Evolutionary conservation across 2,888 invertebrate genomes (phyloP), one percentile per base, ranked within the genome.

Genomic region (Sisyra terminalis): DNA sequence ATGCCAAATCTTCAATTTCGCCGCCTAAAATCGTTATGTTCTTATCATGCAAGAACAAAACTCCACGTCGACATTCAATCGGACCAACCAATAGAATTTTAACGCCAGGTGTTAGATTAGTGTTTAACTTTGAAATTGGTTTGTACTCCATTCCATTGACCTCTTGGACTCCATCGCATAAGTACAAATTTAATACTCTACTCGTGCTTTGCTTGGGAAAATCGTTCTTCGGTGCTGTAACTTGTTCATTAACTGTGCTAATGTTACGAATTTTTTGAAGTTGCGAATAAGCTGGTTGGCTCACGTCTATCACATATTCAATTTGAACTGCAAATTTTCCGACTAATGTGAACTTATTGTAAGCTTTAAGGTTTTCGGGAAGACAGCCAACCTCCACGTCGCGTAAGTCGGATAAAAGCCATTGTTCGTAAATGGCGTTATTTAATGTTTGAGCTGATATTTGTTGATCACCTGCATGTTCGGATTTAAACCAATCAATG

Each of bases 151-250:
- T 75, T 0, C 71, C 86, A 43, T 68, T 64, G 30, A 86, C 57
- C 49, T 73, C 68, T 57, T 78, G 78, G 1, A 70, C 64, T 10
- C 87, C 87, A 66, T 88, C 87, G 3, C 82, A 84, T 48, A 87
- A 56, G 45, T 66, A 67, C 42, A 87, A 54, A 54, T 78, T 71
- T 46, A 85, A 61, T 71, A 83, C 77, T 53, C 86, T 70, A 63
- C 71, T 54, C 57, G 63, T 60, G 59, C 64, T 52, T 60, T 67
- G 58, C 55, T 63, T 54, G 62, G 62, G 48, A 66, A 67, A 50
- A 67, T 70, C 49, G 64, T 66, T 17, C 69, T 55, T 56, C 66
- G 78, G 57, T 64, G 69, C 55, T 69, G 71, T 59, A 66, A 76
- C 50, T 65, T 68, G 54, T 71, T 76, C 42, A 66, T 73, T 45